These are phyloP conservation scores for Palythoa grandis DNA, from an alignment of 92 coral and sea anemone genomes.

Conservation along the genomic window DNA sequence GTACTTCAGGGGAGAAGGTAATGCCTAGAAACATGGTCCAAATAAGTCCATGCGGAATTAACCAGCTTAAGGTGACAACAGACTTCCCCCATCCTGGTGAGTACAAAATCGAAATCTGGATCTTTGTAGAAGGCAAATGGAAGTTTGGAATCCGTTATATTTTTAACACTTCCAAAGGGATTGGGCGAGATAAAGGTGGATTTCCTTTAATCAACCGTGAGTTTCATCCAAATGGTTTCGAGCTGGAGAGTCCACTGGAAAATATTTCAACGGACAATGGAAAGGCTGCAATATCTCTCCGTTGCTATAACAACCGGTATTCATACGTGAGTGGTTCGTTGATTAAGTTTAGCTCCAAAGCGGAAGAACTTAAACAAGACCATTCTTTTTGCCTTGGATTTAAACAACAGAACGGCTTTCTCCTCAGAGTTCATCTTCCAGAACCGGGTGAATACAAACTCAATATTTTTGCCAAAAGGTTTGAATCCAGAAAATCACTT, in stretches of 20 bases:
- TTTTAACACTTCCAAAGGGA: slow-evolving; percentile 69
- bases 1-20: slow-evolving; percentile 47
- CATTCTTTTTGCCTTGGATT: slow-evolving; percentile 58
- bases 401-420: slow-evolving; percentile 54
- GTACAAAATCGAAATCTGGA: slow-evolving; percentile 59
- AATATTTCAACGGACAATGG: slow-evolving; percentile 77
- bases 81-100: slow-evolving; percentile 84
- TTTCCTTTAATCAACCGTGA: slow-evolving; percentile 67
- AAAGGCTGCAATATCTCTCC: slow-evolving; percentile 56
- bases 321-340: slow-evolving; percentile 54
- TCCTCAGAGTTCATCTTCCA: slow-evolving; percentile 73
- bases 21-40: slow-evolving; percentile 73
- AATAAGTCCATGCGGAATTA: slow-evolving; percentile 48
- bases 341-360: slow-evolving; percentile 40
- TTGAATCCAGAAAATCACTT: slow-evolving; percentile 41
- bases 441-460: slow-evolving; percentile 75
- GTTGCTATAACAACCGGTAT: slow-evolving; percentile 55
- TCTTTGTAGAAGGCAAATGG: slow-evolving; percentile 67
- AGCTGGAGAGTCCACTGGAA: slow-evolving; percentile 61
- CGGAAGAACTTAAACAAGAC: slow-evolving; percentile 60
- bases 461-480: slow-evolving; percentile 61
- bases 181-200: slow-evolving; percentile 81
- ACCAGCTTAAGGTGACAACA: slow-evolving; percentile 53
- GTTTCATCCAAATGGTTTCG: slow-evolving; percentile 74
- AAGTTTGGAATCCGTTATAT: slow-evolving; percentile 72